Base-by-base conservation (phyloP, 92 coral and sea anemone genomes). In the Zoanthus gigantus region DNA sequence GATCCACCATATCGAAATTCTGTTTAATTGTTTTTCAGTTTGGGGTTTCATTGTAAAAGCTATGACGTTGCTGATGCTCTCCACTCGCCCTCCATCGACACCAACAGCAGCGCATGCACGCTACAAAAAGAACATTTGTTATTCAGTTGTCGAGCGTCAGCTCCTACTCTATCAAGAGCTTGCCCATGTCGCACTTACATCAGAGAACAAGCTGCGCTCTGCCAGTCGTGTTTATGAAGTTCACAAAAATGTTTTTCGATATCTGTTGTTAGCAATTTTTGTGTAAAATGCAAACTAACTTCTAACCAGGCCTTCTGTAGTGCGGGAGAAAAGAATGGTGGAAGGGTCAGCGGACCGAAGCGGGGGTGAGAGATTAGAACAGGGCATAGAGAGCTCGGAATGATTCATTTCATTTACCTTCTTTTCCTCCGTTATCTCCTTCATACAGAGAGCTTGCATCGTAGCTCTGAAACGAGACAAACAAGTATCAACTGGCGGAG, bases 131-230 rank as follows among this genome's bases (percentile, higher is more conserved):
- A 92, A 92, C 84, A 95, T 46, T 31, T 96, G 83, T 71, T 96
- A 74, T 96, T 88, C 79, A 93, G 96, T 89, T 93, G 96, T 87
- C 92, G 94, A 58, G 94, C 99, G 66, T 83, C 92, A 80, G 69
- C 79, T 86, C 86, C 89, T 52, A 82, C 87, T 78, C 74, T 88
- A 47, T 71, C 84, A 7, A 94, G 98, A 29, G 30, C 95, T 29
- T 96, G 99, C 57, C 98, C 98, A 14, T 96, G 99, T 82, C 95
- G 99, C 60, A 88, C 95, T 14, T 93, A 88, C 89, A 95, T 93
- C 37, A 90, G 92, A 82, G 98, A 93, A 75, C 99, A 96, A 91
- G 99, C 95, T 83, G 99, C 99, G 7, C 86, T 96, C 32, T 96
- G 95, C 65, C 87, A 86, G 46, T 80, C 89, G 28, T 92, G 94